These are phyloP conservation scores for Rhogogaster chlorosoma DNA, from an alignment of 2,888 invertebrate genomes.

Conservation along the genomic window DNA sequence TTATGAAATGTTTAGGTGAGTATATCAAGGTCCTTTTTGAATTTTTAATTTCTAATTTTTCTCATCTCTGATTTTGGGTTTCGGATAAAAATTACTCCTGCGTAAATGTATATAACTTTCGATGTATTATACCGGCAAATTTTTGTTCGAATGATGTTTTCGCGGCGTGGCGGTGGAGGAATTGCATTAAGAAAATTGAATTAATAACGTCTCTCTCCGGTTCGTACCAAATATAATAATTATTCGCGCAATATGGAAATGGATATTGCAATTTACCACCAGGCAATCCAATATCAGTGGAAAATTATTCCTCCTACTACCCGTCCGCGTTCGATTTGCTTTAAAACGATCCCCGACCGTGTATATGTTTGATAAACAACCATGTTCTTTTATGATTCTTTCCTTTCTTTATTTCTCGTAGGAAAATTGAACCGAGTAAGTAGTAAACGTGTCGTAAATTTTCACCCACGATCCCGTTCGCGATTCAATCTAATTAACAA, in stretches of 20 bases:
- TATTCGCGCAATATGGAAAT: conserved; percentile 40
- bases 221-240: conserved; percentile 1
- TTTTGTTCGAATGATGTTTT: not conserved
- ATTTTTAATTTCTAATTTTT: not conserved
- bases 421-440: not conserved
- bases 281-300: conserved; percentile 30
- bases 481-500: not conserved
- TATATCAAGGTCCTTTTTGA: not conserved
- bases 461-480: not conserved
- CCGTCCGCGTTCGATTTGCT: not conserved
- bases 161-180: not conserved
- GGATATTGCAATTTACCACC: conserved; percentile 25
- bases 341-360: conserved; percentile 8
- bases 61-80: not conserved
- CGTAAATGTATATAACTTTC: not conserved
- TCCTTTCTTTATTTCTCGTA: not conserved
- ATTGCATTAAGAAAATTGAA: conserved; percentile 9
- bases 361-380: conserved; percentile 9
- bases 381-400: not conserved
- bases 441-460: not conserved
- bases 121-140: not conserved
- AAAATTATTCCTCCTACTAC: conserved; percentile 24
- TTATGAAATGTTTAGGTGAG: conserved; percentile 88
- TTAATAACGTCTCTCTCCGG: conserved; percentile 22
- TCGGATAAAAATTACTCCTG: too few relatives aligned